Evolutionary conservation across 23 tunicate species (phyloP), one percentile per base, ranked within the genome.

Genomic region (Halocynthia roretzi): DNA sequence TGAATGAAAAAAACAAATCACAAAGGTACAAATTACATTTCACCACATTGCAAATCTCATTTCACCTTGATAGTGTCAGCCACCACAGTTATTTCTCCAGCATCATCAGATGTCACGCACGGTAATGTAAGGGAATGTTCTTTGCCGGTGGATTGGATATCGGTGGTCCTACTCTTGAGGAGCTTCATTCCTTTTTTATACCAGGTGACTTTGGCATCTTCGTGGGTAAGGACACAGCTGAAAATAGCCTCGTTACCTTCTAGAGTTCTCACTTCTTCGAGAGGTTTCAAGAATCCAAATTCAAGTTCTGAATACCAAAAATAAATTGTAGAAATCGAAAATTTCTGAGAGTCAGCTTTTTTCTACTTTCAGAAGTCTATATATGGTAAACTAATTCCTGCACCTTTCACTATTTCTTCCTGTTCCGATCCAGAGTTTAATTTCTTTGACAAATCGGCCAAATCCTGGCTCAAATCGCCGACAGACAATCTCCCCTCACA

Each of bases 151-250:
- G 63, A 20, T 52, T 77, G 78, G 9, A 90, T 85, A 10, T 50
- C 56, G 8, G 85, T 72, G 55, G 70, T 80, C 54, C 81, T 76
- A 7, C 80, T 56, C 14, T 80, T 82, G 7, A 60, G 80, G 52
- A 90, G 77, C 44, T 81, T 85, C 52, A 75, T 60, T 19, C 87
- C 90, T n/a, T 81, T 76, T 61, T 77, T 81, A 62, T 75, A 90
- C 98, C 98, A 93, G 0, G 85, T 79, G 19, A 93, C 94, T 5
- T 76, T 44, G 21, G 87, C 98, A 78, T 93, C 85, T n/a, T 85
- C 84, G 17, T 52, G 67, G 64, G 85, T 80, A 1, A 93, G 70
- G 5, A 72, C 70, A 63, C 93, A 87, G 7, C 73, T 10, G 70
- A 83, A 93, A n/a, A 89, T 93, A 8, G 80, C 93, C 7, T 70